Conservation (phyloP, 2,888 invertebrate genomes). For the Eupithecia pulchellata region DNA sequence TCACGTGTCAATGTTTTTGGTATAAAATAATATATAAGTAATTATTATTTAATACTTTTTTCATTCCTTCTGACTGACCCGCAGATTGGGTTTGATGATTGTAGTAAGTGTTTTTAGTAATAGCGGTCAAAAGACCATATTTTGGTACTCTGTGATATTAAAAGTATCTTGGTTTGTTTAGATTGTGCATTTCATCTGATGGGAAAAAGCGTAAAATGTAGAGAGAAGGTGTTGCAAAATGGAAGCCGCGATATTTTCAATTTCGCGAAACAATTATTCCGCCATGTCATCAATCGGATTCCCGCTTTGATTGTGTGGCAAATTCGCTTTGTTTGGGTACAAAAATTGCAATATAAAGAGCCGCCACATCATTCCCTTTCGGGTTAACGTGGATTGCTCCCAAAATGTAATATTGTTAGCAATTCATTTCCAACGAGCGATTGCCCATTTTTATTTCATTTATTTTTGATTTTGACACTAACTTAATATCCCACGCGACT, state of each 20-base stretch:
- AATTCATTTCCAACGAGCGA: constrained; percentile 81
- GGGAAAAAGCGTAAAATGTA: not conserved
- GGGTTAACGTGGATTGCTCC: constrained; percentile 84
- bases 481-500: constrained; percentile 68
- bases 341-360: constrained; percentile 86
- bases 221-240: constrained; percentile 67
- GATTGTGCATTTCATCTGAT: not conserved
- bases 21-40: not conserved
- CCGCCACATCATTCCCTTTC: constrained; percentile 85
- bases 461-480: constrained; percentile 72
- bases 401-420: constrained; percentile 85
- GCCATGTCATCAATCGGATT: constrained; percentile 85
- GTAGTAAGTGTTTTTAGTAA: too few species aligned
- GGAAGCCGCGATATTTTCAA: constrained; percentile 80
- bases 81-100: not conserved
- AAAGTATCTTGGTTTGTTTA: not conserved
- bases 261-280: constrained; percentile 85
- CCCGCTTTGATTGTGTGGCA: constrained; percentile 85
- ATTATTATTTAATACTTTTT: not conserved
- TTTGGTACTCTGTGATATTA: not conserved
- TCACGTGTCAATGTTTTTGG: not conserved
- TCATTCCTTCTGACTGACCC: not conserved
- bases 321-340: constrained; percentile 85
- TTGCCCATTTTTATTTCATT: constrained; percentile 78
- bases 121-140: too few species aligned